Evolutionary conservation across 2,113 vertebrate genomes (phyloP), one percentile per base, ranked within the genome.

Genomic region (Girardinichthys multiradiatus): DNA sequence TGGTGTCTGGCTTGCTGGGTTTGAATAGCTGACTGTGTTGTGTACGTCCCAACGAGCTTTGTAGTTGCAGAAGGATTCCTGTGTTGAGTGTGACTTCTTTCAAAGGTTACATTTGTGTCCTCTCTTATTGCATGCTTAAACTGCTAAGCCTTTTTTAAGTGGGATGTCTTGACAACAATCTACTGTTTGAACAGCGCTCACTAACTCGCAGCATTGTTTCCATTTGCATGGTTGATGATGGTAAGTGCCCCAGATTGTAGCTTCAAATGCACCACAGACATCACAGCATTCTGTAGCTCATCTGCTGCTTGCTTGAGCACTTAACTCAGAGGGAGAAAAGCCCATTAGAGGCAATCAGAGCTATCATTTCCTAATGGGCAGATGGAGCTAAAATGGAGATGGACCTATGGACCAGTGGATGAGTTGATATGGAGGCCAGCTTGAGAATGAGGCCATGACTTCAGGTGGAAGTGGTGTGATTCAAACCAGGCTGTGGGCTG

Each of bases 291-390:
- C 69, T 48, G 14, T 45, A 27, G 69, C 82, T 79, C 80, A 57
- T 89, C 77, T 64, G 71, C 75, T 51, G 70, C 28, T 58, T 66
- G 83, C 82, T 59, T 3, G 24, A 89, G 84, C 90, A 91, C 91
- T 93, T 91, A 88, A 86, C 87, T 71, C 57, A 2, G n/a, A 1
- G 42, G 77, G 69, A 74, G 74, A 62, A 63, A 79, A 63, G 51
- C 62, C 84, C 89, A 92, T 91, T 92, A 92, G 82, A 79, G 73
- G 81, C 85, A 88, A 90, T 90, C 85, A 82, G 82, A 70, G 39
- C 72, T 76, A 81, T 79, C 80, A 31, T 59, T 87, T 89, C 48
- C 79, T 83, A 91, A 89, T 85, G 89, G 80, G 61, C 4, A 3
- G 78, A 84, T 87, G 28, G 35, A 80, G 86, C 61, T 30, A 9